A percentile compares a stretch with the other conserved stretches of the same genome.
Conservation (phyloP, 2,113 vertebrate genomes). For the Amphiprion ocellaris region DNA sequence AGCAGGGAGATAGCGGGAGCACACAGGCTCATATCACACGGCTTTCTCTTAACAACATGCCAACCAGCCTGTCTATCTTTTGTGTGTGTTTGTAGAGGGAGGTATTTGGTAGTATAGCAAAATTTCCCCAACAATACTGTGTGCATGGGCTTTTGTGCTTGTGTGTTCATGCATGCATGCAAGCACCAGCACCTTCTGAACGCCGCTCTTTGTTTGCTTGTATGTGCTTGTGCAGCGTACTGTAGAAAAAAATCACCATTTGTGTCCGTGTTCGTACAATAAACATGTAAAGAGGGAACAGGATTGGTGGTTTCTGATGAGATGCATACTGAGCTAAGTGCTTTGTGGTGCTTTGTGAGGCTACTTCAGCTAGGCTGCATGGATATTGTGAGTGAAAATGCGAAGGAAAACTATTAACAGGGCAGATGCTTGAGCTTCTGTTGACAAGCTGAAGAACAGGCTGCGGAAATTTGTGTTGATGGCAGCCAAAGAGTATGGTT, state of each 20-base stretch:
- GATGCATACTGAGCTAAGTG: not conserved
- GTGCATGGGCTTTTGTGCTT: conserved; percentile 49
- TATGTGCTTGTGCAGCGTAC: conserved; percentile 29
- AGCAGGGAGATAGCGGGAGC: conserved; percentile 43
- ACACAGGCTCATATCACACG: conserved; percentile 44
- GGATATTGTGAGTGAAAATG: not conserved
- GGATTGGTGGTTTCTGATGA: conserved; percentile 13
- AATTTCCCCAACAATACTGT: conserved; percentile 51
- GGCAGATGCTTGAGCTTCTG: not conserved
- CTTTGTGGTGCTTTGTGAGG: not conserved
- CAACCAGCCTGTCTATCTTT: conserved; percentile 15
- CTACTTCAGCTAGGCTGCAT: not conserved
- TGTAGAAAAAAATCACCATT: conserved; percentile 40
- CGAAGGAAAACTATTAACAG: not conserved
- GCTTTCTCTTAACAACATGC: conserved; percentile 13
- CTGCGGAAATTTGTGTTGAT: too few relatives aligned
- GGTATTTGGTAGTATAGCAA: conserved; percentile 44
- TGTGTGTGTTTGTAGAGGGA: conserved; percentile 20
- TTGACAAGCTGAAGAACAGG: not conserved
- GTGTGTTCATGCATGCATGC: conserved; percentile 50
- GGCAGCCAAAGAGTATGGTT: too few relatives aligned
- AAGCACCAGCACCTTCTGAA: conserved; percentile 60
- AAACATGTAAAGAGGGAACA: not conserved
- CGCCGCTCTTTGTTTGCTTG: conserved; percentile 52
- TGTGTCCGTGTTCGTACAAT: conserved; percentile 21